phyloP scores from a whole-genome alignment of 1,140 invertebrate genomes.

The Penaeus indicus region DNA sequence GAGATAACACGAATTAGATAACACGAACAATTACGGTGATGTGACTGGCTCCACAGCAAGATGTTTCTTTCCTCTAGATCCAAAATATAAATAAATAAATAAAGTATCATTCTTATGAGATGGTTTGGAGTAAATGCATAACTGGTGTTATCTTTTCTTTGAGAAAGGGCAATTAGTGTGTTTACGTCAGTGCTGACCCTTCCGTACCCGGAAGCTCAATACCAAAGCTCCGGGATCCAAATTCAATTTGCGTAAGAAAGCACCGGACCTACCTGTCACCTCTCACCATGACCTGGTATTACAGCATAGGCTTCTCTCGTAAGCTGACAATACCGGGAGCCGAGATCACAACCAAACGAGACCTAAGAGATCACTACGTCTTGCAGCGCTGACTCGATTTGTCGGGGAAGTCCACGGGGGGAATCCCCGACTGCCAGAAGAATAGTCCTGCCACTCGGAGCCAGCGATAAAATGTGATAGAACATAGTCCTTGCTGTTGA shows the following conservation, averaged over 20 bases:
- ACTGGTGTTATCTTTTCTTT: no score
- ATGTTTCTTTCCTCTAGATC: no score
- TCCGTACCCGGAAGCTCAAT: no score
- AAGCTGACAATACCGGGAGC: background rate
- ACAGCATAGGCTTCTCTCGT: background rate
- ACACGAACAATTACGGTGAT: no score
- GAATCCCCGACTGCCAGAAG: constrained; percentile 8
- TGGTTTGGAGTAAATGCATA: no score
- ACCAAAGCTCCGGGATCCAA: no score
- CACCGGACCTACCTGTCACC: constrained; percentile 10
- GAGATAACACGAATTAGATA: no score
- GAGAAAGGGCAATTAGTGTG: no score
- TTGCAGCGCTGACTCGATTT: background rate
- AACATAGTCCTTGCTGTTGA: background rate
- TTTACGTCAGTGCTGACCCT: no score
- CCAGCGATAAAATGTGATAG: background rate
- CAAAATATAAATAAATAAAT: no score
- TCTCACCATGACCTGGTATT: constrained; percentile 19
- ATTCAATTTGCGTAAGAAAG: background rate
- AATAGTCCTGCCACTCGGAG: constrained; percentile 9
- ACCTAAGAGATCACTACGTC: constrained; percentile 2
- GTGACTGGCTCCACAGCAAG: no score
- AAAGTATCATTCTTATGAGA: no score
- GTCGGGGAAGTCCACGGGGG: constrained; percentile 15
- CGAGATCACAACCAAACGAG: background rate